phyloP scores from a whole-genome alignment of 2,113 vertebrate species.

The Burhinus oedicnemus region DNA sequence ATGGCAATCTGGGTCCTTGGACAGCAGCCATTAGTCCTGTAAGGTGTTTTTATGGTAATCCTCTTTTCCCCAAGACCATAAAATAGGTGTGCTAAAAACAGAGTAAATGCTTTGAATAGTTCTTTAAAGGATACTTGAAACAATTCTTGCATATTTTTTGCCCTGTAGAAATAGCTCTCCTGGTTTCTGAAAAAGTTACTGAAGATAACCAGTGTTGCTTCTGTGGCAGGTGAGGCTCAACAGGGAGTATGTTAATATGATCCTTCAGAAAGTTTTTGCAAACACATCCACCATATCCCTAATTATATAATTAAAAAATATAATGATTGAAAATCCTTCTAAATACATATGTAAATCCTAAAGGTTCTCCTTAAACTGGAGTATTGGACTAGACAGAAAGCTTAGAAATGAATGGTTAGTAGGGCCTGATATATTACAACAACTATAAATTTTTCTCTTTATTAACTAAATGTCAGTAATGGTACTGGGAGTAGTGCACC shows the following conservation, averaged over 20 bases:
- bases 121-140: not conserved
- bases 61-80: not conserved
- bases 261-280: conserved; percentile 20
- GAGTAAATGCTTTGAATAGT: not conserved
- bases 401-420: not conserved
- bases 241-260: not conserved
- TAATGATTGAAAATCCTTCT: conserved; percentile 12
- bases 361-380: not conserved
- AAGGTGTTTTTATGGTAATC: not conserved
- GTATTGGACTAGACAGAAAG: not conserved
- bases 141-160: not conserved
- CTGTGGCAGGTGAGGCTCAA: not conserved
- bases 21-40: not conserved
- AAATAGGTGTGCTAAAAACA: not conserved
- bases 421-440: not conserved
- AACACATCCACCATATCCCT: not conserved
- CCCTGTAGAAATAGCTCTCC: not conserved
- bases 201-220: not conserved
- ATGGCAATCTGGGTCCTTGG: not conserved
- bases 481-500: not conserved
- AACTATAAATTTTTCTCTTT: not conserved
- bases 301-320: conserved; percentile 11
- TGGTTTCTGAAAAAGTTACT: not conserved
- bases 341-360: not conserved
- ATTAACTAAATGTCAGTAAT: not conserved